A percentile compares a stretch with the other conserved stretches of the same genome.
Evolutionary conservation across 2,113 vertebrate species (phyloP).

Genomic region (Anser brachyrhynchus): DNA sequence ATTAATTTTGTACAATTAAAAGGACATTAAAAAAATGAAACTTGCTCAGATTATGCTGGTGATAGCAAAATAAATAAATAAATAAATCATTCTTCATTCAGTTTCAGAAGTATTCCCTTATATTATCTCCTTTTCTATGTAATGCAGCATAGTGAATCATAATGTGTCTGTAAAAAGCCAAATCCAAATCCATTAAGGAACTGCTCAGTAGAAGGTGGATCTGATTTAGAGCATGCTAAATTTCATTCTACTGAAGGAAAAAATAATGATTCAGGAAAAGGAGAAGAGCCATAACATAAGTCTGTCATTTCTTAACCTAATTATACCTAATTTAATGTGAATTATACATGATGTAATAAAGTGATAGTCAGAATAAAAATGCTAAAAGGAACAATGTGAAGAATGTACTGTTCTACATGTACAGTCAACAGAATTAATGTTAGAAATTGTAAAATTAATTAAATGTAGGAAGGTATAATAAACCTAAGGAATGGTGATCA

Average conservation of each 20-base stretch:
- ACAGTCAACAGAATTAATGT: background rate
- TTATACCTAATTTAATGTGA: constrained; percentile 11
- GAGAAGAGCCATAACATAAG: background rate
- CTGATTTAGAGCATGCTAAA: background rate
- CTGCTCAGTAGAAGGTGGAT: background rate
- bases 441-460: constrained; percentile 12
- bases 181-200: constrained; percentile 3
- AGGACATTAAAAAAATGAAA: background rate
- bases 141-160: background rate
- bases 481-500: background rate
- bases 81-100: background rate
- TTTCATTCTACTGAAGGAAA: background rate
- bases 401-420: background rate
- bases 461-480: background rate
- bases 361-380: background rate
- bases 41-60: background rate
- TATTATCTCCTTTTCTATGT: background rate
- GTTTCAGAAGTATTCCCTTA: background rate
- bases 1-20: constrained; percentile 9
- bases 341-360: background rate
- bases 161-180: constrained; percentile 9
- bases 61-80: background rate
- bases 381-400: background rate
- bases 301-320: constrained; percentile 9
- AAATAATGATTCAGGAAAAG: background rate